phyloP scores from a whole-genome alignment of 2,888 invertebrate genomes.

The Encarsia formosa region DNA sequence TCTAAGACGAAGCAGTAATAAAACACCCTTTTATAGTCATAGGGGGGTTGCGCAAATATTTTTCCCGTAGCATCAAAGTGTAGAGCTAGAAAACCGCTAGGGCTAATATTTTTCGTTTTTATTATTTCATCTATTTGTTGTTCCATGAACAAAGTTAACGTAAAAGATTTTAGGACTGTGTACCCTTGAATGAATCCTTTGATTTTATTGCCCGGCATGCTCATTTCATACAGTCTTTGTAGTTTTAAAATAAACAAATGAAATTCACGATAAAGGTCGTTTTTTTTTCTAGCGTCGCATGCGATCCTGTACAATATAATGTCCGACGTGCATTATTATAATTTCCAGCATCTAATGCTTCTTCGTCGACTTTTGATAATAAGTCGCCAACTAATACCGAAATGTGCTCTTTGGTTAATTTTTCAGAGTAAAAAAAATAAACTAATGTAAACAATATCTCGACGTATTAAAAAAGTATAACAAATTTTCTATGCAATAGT shows the following conservation, averaged over 20 bases:
- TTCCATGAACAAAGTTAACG: neutral
- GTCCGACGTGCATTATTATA: neutral
- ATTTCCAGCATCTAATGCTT: neutral
- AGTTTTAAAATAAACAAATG: neutral
- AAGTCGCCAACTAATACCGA: neutral
- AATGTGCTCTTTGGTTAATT: neutral
- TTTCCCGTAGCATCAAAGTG: constrained; percentile 4
- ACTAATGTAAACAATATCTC: no score
- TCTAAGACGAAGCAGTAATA: neutral
- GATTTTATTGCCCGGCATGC: neutral
- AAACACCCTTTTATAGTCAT: neutral
- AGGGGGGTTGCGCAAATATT: neutral
- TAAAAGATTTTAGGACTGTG: neutral
- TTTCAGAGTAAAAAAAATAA: neutral
- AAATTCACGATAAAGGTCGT: neutral
- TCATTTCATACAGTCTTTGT: no score
- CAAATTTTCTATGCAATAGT: neutral
- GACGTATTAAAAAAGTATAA: neutral
- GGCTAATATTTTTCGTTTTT: neutral
- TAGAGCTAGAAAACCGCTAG: neutral
- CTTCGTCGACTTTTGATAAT: neutral
- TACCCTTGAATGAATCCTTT: constrained; percentile 10
- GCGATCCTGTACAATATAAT: neutral
- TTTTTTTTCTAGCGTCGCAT: neutral
- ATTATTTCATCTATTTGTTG: neutral